Conservation (phyloP, 2,113 vertebrate genomes). For the Pelecanoides urinatrix region DNA sequence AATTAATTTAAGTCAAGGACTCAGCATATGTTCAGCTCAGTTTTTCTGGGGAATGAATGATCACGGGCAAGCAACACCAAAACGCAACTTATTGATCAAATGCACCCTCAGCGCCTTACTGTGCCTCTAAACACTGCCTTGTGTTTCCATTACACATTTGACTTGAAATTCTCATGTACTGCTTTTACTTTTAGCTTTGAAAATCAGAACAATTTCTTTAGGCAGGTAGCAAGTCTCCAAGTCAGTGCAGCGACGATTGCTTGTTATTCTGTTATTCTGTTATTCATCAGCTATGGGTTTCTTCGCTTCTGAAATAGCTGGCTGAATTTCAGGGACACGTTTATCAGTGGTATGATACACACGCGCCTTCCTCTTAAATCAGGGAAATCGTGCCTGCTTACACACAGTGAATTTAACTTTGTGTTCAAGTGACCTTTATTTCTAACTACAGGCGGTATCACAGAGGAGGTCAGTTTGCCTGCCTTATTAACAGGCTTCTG, state of each 20-base stretch:
- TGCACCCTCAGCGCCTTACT: not conserved
- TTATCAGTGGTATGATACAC: not conserved
- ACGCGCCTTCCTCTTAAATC: not conserved
- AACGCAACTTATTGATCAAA: not conserved
- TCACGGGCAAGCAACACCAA: not conserved
- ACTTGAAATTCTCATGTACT: not conserved
- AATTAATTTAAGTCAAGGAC: conserved; percentile 51
- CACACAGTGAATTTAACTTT: not conserved
- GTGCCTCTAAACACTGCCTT: not conserved
- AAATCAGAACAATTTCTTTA: not conserved
- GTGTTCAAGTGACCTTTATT: not conserved
- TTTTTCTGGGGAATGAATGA: not conserved
- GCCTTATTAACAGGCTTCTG: not conserved
- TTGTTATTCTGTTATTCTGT: not conserved
- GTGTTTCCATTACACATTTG: not conserved
- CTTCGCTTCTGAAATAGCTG: not conserved
- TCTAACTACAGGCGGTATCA: not conserved
- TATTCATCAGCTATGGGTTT: no score
- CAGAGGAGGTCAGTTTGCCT: not conserved
- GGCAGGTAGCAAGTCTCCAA: not conserved
- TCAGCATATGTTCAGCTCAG: conserved; percentile 38
- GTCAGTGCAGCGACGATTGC: not conserved
- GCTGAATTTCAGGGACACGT: not conserved
- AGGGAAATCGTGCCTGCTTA: not conserved
- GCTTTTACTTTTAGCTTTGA: not conserved